Percentiles rank a stretch among this genome's conserved stretches.
phyloP scores from a whole-genome alignment of 2,113 vertebrate species.

The Anhinga anhinga region DNA sequence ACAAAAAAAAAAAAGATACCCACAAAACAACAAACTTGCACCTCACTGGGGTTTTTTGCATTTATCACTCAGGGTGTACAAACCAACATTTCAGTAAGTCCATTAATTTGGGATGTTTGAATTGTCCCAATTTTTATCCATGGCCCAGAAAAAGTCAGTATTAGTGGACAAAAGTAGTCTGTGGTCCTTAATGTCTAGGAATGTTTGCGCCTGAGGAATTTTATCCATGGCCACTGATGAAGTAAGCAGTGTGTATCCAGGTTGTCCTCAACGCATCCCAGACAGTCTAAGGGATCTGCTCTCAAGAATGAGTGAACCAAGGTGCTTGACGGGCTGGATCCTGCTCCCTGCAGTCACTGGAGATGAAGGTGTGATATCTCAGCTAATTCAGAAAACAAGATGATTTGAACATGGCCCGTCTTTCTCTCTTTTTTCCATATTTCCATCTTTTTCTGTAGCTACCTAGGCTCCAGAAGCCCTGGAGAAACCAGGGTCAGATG shows the following conservation, averaged over 20 bases:
- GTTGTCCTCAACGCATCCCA: not conserved
- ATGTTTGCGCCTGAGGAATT: not conserved
- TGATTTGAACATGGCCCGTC: rapidly evolving
- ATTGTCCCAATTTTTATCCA: not conserved
- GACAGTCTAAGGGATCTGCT: not conserved
- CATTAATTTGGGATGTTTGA: not conserved
- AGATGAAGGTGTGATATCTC: not conserved
- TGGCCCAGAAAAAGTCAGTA: not conserved
- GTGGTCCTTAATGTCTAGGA: not conserved
- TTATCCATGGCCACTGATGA: not conserved
- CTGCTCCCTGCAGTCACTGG: not conserved
- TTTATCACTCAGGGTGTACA: not conserved
- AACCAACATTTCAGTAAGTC: not conserved
- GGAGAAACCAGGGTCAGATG: not conserved
- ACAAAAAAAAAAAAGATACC: no score
- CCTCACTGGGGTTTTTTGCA: not conserved
- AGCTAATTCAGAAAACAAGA: not conserved
- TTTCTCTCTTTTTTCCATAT: not conserved
- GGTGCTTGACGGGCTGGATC: not conserved
- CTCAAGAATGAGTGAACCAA: not conserved
- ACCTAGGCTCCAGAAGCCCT: not conserved
- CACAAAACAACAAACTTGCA: not conserved
- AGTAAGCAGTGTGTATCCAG: not conserved
- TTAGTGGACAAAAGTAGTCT: not conserved
- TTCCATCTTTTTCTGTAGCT: not conserved